Percentiles rank a stretch among this genome's conserved stretches.
These are phyloP conservation scores for Cisticola juncidis DNA, from an alignment of 2,113 vertebrate genomes.

Conservation along the genomic window DNA sequence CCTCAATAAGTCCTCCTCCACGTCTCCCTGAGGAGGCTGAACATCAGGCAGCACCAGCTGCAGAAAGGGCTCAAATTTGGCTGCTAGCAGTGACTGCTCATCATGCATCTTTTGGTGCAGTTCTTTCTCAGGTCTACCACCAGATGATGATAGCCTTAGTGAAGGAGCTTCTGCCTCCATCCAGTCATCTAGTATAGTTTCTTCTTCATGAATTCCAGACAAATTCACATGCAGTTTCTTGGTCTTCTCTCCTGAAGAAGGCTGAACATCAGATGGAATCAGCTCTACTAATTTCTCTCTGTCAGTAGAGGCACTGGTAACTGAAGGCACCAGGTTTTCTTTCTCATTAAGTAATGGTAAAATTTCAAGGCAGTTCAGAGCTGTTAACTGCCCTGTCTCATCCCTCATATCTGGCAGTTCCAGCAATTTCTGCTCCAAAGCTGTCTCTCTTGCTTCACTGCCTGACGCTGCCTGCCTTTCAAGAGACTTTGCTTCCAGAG, in stretches of 20 bases:
- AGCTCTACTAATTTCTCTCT: not conserved
- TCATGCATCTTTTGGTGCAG: not conserved
- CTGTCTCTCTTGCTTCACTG: not conserved
- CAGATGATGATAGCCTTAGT: not conserved
- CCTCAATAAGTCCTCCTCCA: not conserved
- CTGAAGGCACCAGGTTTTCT: not conserved
- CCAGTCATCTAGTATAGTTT: not conserved
- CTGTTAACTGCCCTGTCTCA: not conserved
- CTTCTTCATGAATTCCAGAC: conserved; percentile 4
- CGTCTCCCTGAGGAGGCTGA: not conserved
- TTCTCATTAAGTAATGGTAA: not conserved
- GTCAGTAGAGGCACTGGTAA: not conserved
- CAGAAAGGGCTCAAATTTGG: not conserved
- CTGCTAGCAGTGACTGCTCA: not conserved
- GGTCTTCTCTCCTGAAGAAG: not conserved
- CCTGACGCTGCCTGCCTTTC: not conserved
- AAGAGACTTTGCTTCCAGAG: not conserved
- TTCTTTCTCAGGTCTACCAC: conserved; percentile 14
- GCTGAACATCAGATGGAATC: not conserved
- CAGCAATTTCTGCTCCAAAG: not conserved
- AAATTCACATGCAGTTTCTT: not conserved
- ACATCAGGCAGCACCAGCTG: not conserved
- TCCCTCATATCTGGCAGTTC: not conserved
- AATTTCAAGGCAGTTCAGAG: not conserved
- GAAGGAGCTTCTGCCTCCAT: conserved; percentile 2